Evolutionary conservation across 1,140 invertebrate species (phyloP).

Genomic region (Zaprionus africanus): DNA sequence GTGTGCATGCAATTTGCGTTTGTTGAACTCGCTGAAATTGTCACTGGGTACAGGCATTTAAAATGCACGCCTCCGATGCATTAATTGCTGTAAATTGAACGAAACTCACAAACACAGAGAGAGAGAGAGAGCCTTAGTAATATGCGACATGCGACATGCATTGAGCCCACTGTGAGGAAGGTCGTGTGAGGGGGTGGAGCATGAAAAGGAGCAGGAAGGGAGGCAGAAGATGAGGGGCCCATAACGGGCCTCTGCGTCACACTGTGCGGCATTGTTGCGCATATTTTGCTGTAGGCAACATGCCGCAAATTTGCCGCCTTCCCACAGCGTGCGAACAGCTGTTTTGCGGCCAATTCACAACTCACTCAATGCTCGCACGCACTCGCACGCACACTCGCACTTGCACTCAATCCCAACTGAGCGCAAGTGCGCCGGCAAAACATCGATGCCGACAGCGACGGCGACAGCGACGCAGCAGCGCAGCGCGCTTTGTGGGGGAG

Average conservation of each 20-base stretch:
- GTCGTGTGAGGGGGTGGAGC: not conserved
- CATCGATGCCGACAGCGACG: not conserved
- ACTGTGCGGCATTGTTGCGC: constrained; percentile 40
- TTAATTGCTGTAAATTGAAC: constrained; percentile 55
- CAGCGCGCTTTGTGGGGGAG: not conserved
- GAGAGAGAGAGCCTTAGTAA: not conserved
- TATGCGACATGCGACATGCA: constrained; percentile 30
- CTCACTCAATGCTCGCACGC: not conserved
- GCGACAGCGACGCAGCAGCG: not conserved
- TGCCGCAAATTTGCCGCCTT: constrained; percentile 42
- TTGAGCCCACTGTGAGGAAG: constrained; percentile 8
- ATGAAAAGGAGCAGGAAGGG: not conserved
- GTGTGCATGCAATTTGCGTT: constrained; percentile 34
- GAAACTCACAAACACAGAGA: constrained; percentile 4
- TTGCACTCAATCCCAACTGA: constrained; percentile 11
- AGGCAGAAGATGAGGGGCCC: not conserved
- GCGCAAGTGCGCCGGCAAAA: not conserved
- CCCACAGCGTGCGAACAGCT: constrained; percentile 39
- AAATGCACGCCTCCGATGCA: constrained; percentile 49
- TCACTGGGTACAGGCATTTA: constrained; percentile 44
- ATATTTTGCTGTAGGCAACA: constrained; percentile 24
- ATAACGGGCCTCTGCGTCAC: not conserved
- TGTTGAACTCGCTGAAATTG: constrained; percentile 51
- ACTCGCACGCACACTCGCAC: not conserved
- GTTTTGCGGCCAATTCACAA: constrained; percentile 15